Conservation (phyloP, 2,888 invertebrate species). For the Melanotus villosus region DNA sequence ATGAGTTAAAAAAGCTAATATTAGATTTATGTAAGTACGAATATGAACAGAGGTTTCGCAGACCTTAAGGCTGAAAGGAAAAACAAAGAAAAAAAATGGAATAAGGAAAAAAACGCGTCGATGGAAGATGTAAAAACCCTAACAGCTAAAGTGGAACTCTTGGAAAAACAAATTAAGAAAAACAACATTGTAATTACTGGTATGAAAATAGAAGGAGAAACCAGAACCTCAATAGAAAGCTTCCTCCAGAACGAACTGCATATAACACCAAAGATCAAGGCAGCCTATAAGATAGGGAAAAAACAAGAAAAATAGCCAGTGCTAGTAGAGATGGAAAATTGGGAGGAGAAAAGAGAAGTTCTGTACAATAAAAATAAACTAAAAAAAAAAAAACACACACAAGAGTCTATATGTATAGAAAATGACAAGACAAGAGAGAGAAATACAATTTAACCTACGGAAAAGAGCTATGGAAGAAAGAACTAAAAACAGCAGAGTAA, state of each 20-base stretch:
- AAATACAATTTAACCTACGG: background rate
- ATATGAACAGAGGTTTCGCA: background rate
- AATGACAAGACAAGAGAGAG: background rate
- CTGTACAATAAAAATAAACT: background rate
- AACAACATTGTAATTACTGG: background rate
- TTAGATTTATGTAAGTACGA: background rate
- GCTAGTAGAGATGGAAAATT: background rate
- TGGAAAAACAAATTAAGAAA: background rate
- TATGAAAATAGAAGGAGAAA: background rate
- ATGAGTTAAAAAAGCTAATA: background rate
- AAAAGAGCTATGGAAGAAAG: background rate
- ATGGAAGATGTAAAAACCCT: background rate
- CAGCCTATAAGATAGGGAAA: background rate
- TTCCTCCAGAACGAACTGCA: background rate
- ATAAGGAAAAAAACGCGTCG: background rate
- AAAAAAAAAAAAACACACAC: too few relatives aligned
- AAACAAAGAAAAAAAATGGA: background rate
- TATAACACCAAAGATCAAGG: background rate
- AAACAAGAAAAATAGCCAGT: background rate
- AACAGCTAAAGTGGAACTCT: background rate
- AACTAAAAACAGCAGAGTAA: background rate
- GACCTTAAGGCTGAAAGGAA: background rate
- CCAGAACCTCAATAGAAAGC: background rate
- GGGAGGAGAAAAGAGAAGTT: background rate
- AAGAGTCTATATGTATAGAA: too few relatives aligned